Evolutionary conservation across 92 coral and sea anemone genomes (phyloP), one percentile per base, ranked within the genome.

Genomic region (Epizoanthus fatuus): DNA sequence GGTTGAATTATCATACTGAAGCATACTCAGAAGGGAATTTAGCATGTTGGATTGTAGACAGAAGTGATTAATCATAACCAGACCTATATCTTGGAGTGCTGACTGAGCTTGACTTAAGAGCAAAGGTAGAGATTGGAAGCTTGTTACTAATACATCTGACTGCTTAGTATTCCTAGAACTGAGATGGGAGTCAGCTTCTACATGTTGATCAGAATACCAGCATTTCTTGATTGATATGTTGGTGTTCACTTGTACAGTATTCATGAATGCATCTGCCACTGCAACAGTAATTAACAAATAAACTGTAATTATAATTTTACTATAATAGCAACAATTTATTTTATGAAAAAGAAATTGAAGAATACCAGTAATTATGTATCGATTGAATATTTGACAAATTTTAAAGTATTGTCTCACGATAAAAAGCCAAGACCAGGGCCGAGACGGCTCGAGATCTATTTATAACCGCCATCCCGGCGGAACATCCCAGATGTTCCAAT

Each of bases 51-150:
- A 5, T 19, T 71, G 80, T n/a, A 63, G 80, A 74, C 81, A 89
- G 29, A 88, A 87, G 37, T 88, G 56, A 51, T 87, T 84, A 16
- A 94, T 56, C 15, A 92, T 54, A 68, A 94, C 71, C 51, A 89
- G 68, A 38, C 57, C 84, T 16, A 88, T 12, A 6, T 83, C 37
- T 7, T 60, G 16, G 2, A 77, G n/a, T 17, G 57, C 1, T 12
- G 13, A 12, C 16, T 44, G 22, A 22, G 58, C 69, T 17, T 77
- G 40, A 44, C 14, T 60, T 45, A 60, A n/a, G 13, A 40, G 70
- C 12, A 22, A 19, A 2, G 42, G 12, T 7, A 77, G 63, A 19
- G 10, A 60, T 2, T 19, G 57, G 4, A 59, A 9, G 29, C 69
- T 42, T 17, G 45, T 17, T 49, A 60, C 65, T 19, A 29, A 10